These are phyloP conservation scores for Molorchus minor DNA, from an alignment of 2,888 invertebrate species.

Conservation along the genomic window DNA sequence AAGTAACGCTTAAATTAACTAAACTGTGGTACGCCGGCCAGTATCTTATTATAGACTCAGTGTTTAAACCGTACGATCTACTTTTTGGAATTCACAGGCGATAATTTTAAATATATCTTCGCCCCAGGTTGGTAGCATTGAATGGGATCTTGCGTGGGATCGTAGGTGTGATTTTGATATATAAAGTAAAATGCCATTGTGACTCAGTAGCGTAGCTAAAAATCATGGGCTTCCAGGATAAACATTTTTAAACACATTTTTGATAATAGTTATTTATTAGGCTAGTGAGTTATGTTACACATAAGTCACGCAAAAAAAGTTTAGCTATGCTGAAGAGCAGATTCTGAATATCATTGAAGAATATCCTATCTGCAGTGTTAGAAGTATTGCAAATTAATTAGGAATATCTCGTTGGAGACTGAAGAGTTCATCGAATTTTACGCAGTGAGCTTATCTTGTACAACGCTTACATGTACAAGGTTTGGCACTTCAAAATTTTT, in stretches of 20 bases:
- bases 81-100: slow-evolving; percentile 25
- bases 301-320: background rate
- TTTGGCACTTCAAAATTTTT: too few species aligned
- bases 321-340: too few species aligned
- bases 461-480: too few species aligned
- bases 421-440: too few species aligned
- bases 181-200: background rate
- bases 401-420: too few species aligned
- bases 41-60: slow-evolving; percentile 30
- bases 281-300: background rate
- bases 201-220: slow-evolving; percentile 5
- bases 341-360: too few species aligned
- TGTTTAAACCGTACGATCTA: slow-evolving; percentile 28
- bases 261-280: background rate
- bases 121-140: slow-evolving; percentile 18
- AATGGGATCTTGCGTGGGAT: background rate
- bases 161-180: slow-evolving; percentile 3
- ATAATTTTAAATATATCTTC: slow-evolving; percentile 21
- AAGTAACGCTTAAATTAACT: slow-evolving; percentile 21
- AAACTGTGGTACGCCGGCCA: slow-evolving; percentile 21
- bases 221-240: too few species aligned
- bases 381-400: too few species aligned
- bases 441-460: too few species aligned
- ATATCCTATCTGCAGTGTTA: too few species aligned
- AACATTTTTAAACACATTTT: background rate